A percentile compares a stretch with the other conserved stretches of the same genome.
phyloP scores from a whole-genome alignment of 2,888 invertebrate species.

The Mongoloraphidia duomilia region DNA sequence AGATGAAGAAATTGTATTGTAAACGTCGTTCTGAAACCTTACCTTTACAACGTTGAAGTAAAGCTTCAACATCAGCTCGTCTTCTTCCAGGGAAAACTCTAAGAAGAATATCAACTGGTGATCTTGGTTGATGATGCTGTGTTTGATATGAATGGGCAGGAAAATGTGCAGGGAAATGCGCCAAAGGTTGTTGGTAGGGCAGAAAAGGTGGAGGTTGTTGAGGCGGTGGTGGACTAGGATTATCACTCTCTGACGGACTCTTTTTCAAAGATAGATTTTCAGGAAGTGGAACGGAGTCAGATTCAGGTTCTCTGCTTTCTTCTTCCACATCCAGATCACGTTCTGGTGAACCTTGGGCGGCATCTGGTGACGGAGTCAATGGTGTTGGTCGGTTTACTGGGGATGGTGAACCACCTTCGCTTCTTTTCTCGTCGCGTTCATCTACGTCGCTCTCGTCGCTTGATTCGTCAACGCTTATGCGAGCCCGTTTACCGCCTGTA shows the following conservation, averaged over 20 bases:
- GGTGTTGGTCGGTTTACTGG: slow-evolving; percentile 32
- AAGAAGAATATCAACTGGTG: slow-evolving; percentile 75
- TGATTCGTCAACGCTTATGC: slow-evolving; percentile 31
- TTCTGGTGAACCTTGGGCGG: slow-evolving; percentile 25
- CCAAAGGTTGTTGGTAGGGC: slow-evolving; percentile 25
- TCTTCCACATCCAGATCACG: slow-evolving; percentile 41
- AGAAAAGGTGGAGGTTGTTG: slow-evolving; percentile 19
- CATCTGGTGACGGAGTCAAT: slow-evolving; percentile 23
- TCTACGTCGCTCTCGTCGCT: slow-evolving; percentile 34
- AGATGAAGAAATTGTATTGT: no score
- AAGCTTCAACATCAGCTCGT: slow-evolving; percentile 71
- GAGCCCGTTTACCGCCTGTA: slow-evolving; percentile 31
- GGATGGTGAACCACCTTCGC: slow-evolving; percentile 25
- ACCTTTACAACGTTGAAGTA: slow-evolving; percentile 65
- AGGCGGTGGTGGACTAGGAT: slow-evolving; percentile 31
- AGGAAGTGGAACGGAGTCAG: slow-evolving; percentile 44
- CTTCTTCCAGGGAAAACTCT: slow-evolving; percentile 82
- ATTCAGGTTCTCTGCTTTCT: slow-evolving; percentile 31
- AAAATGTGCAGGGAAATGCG: slow-evolving; percentile 32
- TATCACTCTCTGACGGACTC: slow-evolving; percentile 33
- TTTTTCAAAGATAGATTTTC: slow-evolving; percentile 74
- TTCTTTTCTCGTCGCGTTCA: slow-evolving; percentile 25
- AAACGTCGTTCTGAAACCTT: slow-evolving; percentile 21
- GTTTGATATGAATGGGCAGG: slow-evolving; percentile 24
- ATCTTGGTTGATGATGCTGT: slow-evolving; percentile 32